Evolutionary conservation across 2,888 invertebrate genomes (phyloP).

Genomic region (Hanleya hanleyi): DNA sequence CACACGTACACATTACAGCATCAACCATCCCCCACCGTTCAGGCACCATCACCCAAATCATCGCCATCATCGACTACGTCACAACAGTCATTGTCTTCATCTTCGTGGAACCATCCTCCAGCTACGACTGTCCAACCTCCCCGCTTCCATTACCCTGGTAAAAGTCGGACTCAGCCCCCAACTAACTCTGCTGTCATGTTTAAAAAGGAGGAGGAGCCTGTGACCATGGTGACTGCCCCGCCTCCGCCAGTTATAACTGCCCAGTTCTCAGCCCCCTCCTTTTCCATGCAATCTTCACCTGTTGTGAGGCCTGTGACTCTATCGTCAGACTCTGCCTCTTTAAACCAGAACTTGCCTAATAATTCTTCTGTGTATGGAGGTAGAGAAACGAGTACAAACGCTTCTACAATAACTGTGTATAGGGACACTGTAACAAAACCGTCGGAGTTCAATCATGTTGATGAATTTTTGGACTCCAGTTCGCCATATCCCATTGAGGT

Average conservation of each 20-base stretch:
- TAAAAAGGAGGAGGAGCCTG: too few relatives aligned
- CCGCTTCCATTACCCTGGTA: constrained; percentile 65
- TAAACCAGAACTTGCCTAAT: background rate
- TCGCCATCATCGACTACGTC: constrained; percentile 7
- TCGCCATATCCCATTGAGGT: constrained; percentile 19
- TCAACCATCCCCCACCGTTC: constrained; percentile 3
- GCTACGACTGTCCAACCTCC: constrained; percentile 63
- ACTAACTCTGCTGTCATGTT: background rate
- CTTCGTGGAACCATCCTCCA: constrained; percentile 55
- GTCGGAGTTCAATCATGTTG: constrained; percentile 10
- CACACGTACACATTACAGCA: background rate
- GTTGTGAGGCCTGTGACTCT: background rate
- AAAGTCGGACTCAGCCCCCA: constrained; percentile 45
- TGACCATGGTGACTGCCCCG: too few relatives aligned
- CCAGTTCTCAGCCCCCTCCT: background rate
- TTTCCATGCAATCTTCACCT: constrained; percentile 1
- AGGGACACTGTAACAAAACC: constrained; percentile 7
- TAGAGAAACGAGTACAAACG: constrained; percentile 9
- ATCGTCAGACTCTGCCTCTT: background rate
- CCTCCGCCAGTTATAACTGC: background rate
- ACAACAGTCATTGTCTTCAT: constrained; percentile 23
- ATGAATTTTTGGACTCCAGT: background rate
- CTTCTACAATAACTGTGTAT: background rate
- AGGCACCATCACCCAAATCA: background rate
- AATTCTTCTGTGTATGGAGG: background rate